These are phyloP conservation scores for Uromys caudimaculatus DNA, from an alignment of 2,797 vertebrate species.

Conservation along the genomic window DNA sequence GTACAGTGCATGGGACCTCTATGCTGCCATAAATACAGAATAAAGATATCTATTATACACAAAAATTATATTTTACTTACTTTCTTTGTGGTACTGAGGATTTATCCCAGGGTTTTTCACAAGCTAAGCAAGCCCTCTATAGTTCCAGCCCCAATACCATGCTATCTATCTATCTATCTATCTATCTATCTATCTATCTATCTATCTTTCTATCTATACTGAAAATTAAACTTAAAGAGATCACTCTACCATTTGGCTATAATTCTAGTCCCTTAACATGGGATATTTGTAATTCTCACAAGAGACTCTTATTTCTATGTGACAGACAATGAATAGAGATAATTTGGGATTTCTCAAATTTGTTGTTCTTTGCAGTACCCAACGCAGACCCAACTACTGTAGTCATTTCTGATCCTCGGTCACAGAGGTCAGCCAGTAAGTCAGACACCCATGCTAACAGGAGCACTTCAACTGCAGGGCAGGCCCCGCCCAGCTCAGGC, in stretches of 20 bases:
- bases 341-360: background rate
- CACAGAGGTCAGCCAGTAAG: background rate
- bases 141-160: background rate
- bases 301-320: background rate
- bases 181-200: background rate
- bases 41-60: background rate
- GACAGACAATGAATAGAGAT: background rate
- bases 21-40: background rate
- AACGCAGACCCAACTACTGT: background rate
- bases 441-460: background rate
- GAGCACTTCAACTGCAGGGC: background rate
- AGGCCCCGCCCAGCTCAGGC: background rate
- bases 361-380: background rate
- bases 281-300: background rate
- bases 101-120: background rate
- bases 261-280: background rate
- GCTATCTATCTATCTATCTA: background rate
- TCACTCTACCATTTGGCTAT: background rate
- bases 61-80: background rate
- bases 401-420: background rate
- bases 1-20: background rate
- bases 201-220: background rate
- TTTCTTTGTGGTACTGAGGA: background rate
- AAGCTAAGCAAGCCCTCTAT: background rate
- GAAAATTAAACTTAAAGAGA: background rate